Conservation (phyloP, 1,140 invertebrate genomes). For the Oryctes rhinoceros region DNA sequence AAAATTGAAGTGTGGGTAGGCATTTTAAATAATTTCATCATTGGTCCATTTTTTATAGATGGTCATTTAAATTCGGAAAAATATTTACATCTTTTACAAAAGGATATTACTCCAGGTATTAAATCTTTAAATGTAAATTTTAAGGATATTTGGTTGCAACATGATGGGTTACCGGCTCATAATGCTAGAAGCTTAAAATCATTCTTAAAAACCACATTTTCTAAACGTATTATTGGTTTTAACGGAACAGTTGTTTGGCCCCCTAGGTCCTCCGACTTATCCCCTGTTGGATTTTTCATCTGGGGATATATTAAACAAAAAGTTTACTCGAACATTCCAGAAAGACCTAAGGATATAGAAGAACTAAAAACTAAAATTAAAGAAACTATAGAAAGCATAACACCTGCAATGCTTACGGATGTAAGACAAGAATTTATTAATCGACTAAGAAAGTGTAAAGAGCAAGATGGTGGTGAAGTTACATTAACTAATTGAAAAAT, state of each 20-base stretch:
- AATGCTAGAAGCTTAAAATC: conserved; percentile 5
- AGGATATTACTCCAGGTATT: background rate
- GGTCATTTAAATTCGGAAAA: conserved; percentile 38
- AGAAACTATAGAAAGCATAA: background rate
- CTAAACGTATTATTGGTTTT: background rate
- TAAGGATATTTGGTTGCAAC: conserved; percentile 12
- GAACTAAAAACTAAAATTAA: conserved; percentile 18
- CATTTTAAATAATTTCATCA: conserved; percentile 36
- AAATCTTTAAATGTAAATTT: background rate
- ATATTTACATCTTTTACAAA: conserved; percentile 41
- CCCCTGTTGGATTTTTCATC: background rate
- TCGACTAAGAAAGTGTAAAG: background rate
- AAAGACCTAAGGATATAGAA: background rate
- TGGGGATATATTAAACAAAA: conserved; percentile 14
- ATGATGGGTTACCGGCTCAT: conserved; percentile 7
- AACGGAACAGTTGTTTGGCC: conserved; percentile 1
- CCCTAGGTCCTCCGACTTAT: background rate
- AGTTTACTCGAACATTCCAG: background rate
- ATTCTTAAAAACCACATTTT: conserved; percentile 12
- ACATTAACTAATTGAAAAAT: no score
- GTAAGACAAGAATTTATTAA: conserved; percentile 22
- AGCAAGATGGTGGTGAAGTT: background rate
- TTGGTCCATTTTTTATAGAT: conserved; percentile 41
- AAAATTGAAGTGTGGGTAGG: conserved; percentile 43
- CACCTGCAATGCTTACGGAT: conserved; percentile 9